Percentiles rank a stretch among this genome's conserved stretches.
Evolutionary conservation across 2,113 vertebrate genomes (phyloP).

Genomic region (Helogale parvula): DNA sequence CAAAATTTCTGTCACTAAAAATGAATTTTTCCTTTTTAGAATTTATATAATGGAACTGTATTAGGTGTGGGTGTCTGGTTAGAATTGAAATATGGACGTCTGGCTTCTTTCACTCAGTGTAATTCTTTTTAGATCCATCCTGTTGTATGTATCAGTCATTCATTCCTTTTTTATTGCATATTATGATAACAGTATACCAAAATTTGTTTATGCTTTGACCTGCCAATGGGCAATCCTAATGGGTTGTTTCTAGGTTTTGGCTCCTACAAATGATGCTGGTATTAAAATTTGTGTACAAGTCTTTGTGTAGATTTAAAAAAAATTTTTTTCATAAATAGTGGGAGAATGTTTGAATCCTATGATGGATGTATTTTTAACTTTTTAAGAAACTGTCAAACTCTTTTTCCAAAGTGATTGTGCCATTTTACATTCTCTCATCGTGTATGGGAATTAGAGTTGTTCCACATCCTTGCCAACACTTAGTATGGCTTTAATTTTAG

Average conservation of each 20-base stretch:
- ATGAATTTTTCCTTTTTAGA: background rate
- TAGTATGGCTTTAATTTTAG: background rate
- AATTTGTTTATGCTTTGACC: background rate
- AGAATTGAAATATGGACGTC: background rate
- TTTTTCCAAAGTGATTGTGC: background rate
- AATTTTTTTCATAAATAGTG: background rate
- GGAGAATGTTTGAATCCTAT: background rate
- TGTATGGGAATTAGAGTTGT: background rate
- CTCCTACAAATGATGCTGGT: background rate
- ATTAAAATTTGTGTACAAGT: background rate
- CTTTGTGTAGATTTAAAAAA: background rate
- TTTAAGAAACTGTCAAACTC: background rate
- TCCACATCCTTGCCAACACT: background rate
- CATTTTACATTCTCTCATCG: background rate
- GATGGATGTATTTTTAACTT: background rate
- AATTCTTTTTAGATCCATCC: background rate
- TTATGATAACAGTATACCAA: background rate
- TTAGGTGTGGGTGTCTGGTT: background rate
- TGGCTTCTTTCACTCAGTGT: background rate
- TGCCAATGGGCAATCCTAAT: background rate
- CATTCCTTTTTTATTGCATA: background rate
- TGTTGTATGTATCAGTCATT: background rate
- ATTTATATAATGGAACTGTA: background rate
- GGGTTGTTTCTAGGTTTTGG: background rate
- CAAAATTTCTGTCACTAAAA: background rate